phyloP scores from a whole-genome alignment of 2,797 vertebrate species.

The Anniella stebbinsi region DNA sequence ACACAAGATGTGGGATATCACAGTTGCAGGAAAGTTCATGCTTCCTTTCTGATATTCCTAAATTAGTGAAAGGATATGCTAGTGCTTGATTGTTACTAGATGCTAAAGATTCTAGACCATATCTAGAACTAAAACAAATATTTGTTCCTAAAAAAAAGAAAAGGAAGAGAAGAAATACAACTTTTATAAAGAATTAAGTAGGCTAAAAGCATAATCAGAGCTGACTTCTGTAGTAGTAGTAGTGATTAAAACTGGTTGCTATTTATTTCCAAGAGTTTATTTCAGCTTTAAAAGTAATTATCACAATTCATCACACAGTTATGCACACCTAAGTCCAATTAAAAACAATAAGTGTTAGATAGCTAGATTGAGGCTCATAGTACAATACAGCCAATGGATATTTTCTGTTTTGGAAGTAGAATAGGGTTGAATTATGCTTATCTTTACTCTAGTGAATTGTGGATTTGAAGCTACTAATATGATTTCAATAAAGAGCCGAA shows the following conservation, averaged over 20 bases:
- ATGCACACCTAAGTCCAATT: not conserved
- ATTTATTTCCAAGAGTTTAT: slow-evolving; percentile 17
- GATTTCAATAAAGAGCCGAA: not conserved
- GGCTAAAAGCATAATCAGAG: slow-evolving; percentile 14
- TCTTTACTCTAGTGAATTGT: not conserved
- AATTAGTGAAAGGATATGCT: slow-evolving; percentile 62
- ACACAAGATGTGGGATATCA: slow-evolving; percentile 70
- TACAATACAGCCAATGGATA: not conserved
- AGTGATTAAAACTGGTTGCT: slow-evolving; percentile 15
- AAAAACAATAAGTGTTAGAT: slow-evolving; percentile 14
- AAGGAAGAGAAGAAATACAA: slow-evolving; percentile 34
- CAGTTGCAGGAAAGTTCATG: slow-evolving; percentile 68
- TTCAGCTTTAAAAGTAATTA: slow-evolving; percentile 33
- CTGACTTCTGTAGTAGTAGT: slow-evolving; percentile 13
- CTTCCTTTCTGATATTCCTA: slow-evolving; percentile 60
- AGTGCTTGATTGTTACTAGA: slow-evolving; percentile 53
- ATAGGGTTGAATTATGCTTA: slow-evolving; percentile 2
- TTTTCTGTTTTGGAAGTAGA: not conserved
- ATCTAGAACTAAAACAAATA: slow-evolving; percentile 39
- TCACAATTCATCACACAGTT: slow-evolving; percentile 1
- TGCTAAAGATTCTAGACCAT: slow-evolving; percentile 57
- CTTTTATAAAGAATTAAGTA: not conserved
- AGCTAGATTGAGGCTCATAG: not conserved
- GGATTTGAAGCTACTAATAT: not conserved
- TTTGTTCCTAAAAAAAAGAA: slow-evolving; percentile 41